These are phyloP conservation scores for Halcyon chelicuti DNA, from an alignment of 2,797 vertebrate genomes.

Conservation along the genomic window DNA sequence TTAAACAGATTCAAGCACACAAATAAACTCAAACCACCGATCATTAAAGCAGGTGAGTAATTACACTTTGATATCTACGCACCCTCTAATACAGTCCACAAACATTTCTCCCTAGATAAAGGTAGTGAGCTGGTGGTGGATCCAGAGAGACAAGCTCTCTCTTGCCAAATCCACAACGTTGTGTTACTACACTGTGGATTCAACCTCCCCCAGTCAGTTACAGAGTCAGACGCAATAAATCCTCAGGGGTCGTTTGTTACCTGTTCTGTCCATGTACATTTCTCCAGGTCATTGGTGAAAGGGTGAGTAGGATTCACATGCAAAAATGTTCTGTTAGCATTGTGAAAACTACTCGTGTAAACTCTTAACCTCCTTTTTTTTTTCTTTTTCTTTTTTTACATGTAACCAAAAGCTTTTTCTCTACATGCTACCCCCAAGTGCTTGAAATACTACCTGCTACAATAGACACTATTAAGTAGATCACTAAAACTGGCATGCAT, in stretches of 20 bases:
- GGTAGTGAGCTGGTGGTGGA: not conserved
- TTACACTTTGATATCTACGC: not conserved
- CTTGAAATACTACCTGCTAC: not conserved
- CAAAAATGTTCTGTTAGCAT: not conserved
- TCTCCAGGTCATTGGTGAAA: not conserved
- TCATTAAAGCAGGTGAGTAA: conserved; percentile 1
- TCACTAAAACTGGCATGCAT: not conserved
- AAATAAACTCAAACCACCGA: not conserved
- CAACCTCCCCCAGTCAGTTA: not conserved
- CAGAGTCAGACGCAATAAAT: not conserved
- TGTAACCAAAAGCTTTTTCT: not conserved
- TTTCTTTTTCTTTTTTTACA: too few species aligned
- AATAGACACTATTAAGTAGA: not conserved
- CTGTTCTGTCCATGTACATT: not conserved
- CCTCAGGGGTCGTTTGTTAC: rapidly evolving
- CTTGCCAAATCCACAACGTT: not conserved
- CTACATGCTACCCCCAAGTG: not conserved
- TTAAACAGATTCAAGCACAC: conserved; percentile 58
- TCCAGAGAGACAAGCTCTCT: not conserved
- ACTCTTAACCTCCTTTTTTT: too few species aligned
- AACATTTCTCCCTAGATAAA: not conserved
- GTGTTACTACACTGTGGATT: not conserved
- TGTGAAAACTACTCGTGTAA: not conserved
- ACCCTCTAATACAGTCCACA: not conserved
- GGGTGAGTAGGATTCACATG: not conserved